phyloP scores from a whole-genome alignment of 2,797 vertebrate species.

The Micromesistius poutassou region DNA sequence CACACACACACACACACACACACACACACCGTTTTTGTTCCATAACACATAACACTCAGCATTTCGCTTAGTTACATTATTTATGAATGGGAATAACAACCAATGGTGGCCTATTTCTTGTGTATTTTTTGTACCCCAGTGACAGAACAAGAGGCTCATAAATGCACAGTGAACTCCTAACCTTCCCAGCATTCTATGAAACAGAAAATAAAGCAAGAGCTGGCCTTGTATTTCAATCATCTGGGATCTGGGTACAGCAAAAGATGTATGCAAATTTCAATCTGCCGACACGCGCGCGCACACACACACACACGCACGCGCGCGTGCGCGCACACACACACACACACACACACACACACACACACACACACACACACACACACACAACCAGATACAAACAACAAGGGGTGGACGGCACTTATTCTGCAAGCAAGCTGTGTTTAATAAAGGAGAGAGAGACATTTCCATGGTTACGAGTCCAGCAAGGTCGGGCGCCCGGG shows the following conservation, averaged over 20 bases:
- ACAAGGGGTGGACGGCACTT: slow-evolving; percentile 3
- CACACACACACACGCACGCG: background rate
- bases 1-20: slow-evolving; percentile 11
- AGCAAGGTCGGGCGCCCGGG: slow-evolving; percentile 70
- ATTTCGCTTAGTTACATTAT: slow-evolving; percentile 56
- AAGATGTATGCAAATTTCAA: background rate
- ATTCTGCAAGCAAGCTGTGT: slow-evolving; percentile 44
- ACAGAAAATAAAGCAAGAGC: slow-evolving; percentile 33
- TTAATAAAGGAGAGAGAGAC: slow-evolving; percentile 35
- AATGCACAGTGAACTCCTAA: too few species aligned
- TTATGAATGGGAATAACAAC: slow-evolving; percentile 56
- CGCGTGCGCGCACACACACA: too few species aligned
- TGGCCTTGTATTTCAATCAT: slow-evolving; percentile 41
- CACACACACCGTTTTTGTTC: slow-evolving; percentile 16
- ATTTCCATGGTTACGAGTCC: slow-evolving; percentile 71
- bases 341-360: too few species aligned
- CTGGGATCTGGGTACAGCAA: slow-evolving; percentile 14
- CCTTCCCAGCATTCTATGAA: background rate
- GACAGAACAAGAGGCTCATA: background rate
- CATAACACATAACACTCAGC: slow-evolving; percentile 59
- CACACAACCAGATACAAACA: background rate
- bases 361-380: background rate
- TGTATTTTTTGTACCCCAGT: background rate
- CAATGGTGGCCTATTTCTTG: slow-evolving; percentile 34
- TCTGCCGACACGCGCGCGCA: too few species aligned